Evolutionary conservation across 2,113 vertebrate genomes (phyloP).

Genomic region (Hepsetus odoe): DNA sequence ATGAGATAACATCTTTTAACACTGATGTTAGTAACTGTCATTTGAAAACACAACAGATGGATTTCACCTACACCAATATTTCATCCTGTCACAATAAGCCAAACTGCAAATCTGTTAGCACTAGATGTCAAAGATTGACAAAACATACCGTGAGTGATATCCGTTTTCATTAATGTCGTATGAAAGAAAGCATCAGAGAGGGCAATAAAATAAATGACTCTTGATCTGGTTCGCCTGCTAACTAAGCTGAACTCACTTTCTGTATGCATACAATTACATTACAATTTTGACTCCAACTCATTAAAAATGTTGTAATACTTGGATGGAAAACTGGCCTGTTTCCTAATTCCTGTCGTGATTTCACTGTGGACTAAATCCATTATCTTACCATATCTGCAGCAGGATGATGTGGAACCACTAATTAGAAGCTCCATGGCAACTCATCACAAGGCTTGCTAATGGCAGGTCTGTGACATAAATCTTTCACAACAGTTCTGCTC

Average conservation of each 20-base stretch:
- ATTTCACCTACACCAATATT: neutral
- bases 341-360: conserved; percentile 46
- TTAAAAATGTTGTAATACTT: conserved; percentile 53
- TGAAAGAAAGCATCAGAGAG: neutral
- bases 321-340: conserved; percentile 36
- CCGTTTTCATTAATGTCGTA: neutral
- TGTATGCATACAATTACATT: conserved; percentile 32
- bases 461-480: conserved; percentile 63
- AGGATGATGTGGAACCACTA: conserved; percentile 62
- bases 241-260: conserved; percentile 9
- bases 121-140: neutral
- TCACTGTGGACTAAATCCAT: conserved; percentile 43
- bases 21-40: neutral
- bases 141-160: neutral
- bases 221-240: conserved; percentile 11
- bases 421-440: conserved; percentile 61
- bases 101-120: neutral
- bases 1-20: neutral
- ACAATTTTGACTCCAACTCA: conserved; percentile 42
- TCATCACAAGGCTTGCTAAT: conserved; percentile 56
- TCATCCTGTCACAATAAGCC: conserved; percentile 1
- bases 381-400: conserved; percentile 53
- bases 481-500: conserved; percentile 54
- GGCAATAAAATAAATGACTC: conserved; percentile 26
- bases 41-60: neutral